Conservation (phyloP, 2,888 invertebrate species). For the Trypoxylon attenuatum region DNA sequence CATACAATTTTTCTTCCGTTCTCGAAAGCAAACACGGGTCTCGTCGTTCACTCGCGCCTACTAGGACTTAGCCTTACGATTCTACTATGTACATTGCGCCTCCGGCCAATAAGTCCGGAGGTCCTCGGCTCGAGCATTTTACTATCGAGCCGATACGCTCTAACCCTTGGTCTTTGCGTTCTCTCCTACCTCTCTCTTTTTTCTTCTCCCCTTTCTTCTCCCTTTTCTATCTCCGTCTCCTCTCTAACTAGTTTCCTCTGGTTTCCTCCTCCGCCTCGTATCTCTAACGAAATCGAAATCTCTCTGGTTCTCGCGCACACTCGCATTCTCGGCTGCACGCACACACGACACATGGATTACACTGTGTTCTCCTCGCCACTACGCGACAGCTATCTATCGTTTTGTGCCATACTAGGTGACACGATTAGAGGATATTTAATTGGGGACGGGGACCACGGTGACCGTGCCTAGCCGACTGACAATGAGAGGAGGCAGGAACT, state of each 20-base stretch:
- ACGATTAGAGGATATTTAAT: slow-evolving; percentile 43
- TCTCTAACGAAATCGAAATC: background rate
- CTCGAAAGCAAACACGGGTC: no score
- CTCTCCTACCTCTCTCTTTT: background rate
- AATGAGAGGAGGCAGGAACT: no score
- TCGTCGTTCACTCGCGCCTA: slow-evolving; percentile 44
- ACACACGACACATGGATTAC: slow-evolving; percentile 36
- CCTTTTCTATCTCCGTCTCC: background rate
- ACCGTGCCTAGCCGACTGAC: slow-evolving; percentile 24
- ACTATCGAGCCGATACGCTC: slow-evolving; percentile 16
- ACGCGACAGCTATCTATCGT: background rate
- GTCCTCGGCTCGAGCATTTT: no score
- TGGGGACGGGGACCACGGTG: slow-evolving; percentile 30
- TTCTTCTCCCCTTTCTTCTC: slow-evolving; percentile 4
- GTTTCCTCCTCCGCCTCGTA: background rate
- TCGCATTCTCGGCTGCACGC: slow-evolving; percentile 13
- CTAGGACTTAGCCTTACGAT: slow-evolving; percentile 51
- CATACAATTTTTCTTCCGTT: slow-evolving; percentile 16
- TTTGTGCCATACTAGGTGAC: slow-evolving; percentile 35
- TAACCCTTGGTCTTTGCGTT: background rate
- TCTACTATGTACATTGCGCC: slow-evolving; percentile 54
- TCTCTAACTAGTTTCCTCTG: slow-evolving; percentile 1
- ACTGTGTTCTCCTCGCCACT: slow-evolving; percentile 19
- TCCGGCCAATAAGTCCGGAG: slow-evolving; percentile 31
- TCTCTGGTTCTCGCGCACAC: background rate